Evolutionary conservation across 2,888 invertebrate species (phyloP), one percentile per base, ranked within the genome.

Genomic region (Diarsia mendica): DNA sequence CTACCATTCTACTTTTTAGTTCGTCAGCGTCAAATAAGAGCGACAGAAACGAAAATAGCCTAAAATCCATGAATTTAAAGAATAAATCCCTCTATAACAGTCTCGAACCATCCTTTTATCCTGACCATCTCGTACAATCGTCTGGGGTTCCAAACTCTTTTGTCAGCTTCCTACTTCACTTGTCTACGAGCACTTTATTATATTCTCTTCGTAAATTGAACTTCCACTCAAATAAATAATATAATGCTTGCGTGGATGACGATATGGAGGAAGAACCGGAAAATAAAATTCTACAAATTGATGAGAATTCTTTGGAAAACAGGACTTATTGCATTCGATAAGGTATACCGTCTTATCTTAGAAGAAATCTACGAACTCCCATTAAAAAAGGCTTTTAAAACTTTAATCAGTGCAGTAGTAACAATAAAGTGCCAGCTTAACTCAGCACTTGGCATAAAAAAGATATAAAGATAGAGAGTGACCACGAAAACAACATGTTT

Each of bases 101-200:
- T 88, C 89, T 90, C 89, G 92, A 92, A 74, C 92, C 88, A 91
- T 89, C 88, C 90, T 89, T 90, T 91, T 91, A 91, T 92, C 92
- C 90, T 89, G 89, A 89, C 90, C 91, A 93, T 93, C 89, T 92
- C 88, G 89, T 88, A 91, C 91, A 93, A 93, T 94, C 90, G 90
- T 82, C 88, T 86, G 87, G 89, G 89, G 89, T 90, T 74, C 51
- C 75, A 67, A 78, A 77, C 87, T 90, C 93, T 91, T 94, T 94
- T 94, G 94, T 94, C 92, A 93, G 93, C 92, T 91, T 85, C 88
- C 86, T 89, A 44, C 80, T 85, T 79, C 85, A 89, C 89, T 93
- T 89, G 89, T 91, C 87, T 90, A 87, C 82, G 78, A 84, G 77
- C 84, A 84, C 88, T 92, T 90, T 92, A 91, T 89, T 89, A 89